Evolutionary conservation across 2,888 invertebrate genomes (phyloP).

Genomic region (Volucella inanis): DNA sequence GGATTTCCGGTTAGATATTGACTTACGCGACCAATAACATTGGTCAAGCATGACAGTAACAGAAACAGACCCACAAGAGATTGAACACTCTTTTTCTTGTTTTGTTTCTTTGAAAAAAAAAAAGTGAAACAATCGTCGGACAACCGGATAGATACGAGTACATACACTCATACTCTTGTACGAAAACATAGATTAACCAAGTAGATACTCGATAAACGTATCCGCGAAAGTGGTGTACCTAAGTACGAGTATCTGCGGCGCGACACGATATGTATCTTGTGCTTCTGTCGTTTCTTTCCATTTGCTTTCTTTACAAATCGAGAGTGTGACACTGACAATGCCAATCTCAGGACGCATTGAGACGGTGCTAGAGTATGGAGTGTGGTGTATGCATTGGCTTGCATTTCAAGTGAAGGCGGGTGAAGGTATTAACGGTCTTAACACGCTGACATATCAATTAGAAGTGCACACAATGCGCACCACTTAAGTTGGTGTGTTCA

Average conservation of each 20-base stretch:
- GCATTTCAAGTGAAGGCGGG: conserved; percentile 54
- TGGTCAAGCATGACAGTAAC: conserved; percentile 51
- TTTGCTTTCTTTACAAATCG: conserved; percentile 13
- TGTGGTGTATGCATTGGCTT: conserved; percentile 41
- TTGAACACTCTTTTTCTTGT: conserved; percentile 13
- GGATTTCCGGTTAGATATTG: conserved; percentile 69
- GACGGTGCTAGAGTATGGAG: background rate
- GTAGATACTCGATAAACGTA: conserved; percentile 51
- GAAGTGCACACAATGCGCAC: conserved; percentile 55
- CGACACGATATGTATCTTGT: background rate
- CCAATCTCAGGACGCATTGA: conserved; percentile 62
- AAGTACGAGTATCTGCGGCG: conserved; percentile 32
- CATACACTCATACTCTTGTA: conserved; percentile 8
- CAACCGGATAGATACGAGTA: conserved; percentile 58
- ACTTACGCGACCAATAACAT: conserved; percentile 56
- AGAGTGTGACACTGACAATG: conserved; percentile 39
- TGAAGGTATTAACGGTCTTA: conserved; percentile 50
- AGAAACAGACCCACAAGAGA: conserved; percentile 24
- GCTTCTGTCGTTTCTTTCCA: conserved; percentile 25
- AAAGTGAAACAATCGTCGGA: conserved; percentile 69
- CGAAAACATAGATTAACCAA: conserved; percentile 67
- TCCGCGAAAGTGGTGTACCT: conserved; percentile 72
- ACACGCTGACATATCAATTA: conserved; percentile 73
- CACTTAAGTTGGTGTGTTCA: background rate
- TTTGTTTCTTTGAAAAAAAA: background rate